A percentile compares a stretch with the other conserved stretches of the same genome.
Conservation (phyloP, 1,140 invertebrate genomes). For the Protaetia brevitarsis region DNA sequence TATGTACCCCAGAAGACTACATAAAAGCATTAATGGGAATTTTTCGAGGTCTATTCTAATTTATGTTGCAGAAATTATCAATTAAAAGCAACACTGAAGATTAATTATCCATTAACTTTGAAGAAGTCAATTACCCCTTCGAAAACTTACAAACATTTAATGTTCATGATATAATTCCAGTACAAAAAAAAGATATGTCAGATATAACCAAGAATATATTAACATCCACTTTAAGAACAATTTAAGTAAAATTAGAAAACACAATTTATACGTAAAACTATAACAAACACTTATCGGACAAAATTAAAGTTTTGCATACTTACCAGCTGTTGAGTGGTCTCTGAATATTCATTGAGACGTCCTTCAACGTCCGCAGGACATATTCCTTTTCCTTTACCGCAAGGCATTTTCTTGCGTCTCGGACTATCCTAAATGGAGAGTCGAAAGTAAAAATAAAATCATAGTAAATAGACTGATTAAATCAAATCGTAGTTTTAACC, state of each 20-base stretch:
- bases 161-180: no score
- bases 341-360: constrained; percentile 41
- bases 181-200: neutral
- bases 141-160: no score
- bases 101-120: no score
- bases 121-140: no score
- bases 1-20: no score
- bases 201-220: neutral
- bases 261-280: neutral
- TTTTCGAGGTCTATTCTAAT: no score
- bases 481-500: no score
- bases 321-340: constrained; percentile 42
- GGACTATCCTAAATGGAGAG: constrained; percentile 12
- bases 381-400: constrained; percentile 37
- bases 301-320: neutral
- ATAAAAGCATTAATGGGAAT: no score
- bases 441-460: neutral
- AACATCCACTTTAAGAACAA: no score
- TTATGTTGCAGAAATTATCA: no score
- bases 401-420: constrained; percentile 31
- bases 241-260: no score
- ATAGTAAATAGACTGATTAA: neutral
- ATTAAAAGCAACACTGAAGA: no score
- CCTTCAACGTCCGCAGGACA: constrained; percentile 42
- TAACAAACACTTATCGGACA: neutral